Evolutionary conservation across 2,113 vertebrate genomes (phyloP).

Genomic region (Jacana jacana): DNA sequence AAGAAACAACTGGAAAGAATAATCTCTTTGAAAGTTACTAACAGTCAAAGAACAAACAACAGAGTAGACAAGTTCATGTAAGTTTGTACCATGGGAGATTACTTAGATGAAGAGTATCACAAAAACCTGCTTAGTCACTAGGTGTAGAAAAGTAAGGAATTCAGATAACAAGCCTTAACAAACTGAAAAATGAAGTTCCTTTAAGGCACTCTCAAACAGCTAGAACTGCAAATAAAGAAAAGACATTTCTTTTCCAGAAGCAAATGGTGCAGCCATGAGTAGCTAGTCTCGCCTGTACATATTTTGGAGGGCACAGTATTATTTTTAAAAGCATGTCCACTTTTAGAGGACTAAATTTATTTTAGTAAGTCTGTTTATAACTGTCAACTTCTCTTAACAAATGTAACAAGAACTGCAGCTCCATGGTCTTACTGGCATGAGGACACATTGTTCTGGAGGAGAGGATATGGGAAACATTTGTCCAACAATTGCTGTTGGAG

Average conservation of each 20-base stretch:
- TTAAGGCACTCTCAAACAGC: neutral
- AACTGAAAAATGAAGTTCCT: neutral
- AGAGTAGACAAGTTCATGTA: neutral
- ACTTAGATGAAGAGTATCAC: neutral
- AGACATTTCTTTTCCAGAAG: neutral
- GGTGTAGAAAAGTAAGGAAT: neutral
- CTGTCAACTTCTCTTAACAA: neutral
- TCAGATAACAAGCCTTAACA: neutral
- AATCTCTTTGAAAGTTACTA: neutral
- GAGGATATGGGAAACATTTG: conserved; percentile 14
- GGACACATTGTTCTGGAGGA: neutral
- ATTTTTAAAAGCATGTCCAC: neutral
- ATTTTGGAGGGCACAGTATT: neutral
- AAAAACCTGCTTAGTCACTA: neutral
- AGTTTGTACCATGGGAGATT: neutral
- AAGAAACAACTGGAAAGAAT: neutral
- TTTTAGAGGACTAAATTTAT: neutral
- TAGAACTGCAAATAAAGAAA: neutral
- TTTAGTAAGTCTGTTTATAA: neutral
- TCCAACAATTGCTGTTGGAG: neutral
- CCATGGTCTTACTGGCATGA: neutral
- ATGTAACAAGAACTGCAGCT: neutral
- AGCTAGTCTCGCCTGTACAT: neutral
- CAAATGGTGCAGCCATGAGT: neutral
- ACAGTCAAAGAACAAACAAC: neutral